phyloP scores from a whole-genome alignment of 2,888 invertebrate genomes.

The Poecilus cupreus region DNA sequence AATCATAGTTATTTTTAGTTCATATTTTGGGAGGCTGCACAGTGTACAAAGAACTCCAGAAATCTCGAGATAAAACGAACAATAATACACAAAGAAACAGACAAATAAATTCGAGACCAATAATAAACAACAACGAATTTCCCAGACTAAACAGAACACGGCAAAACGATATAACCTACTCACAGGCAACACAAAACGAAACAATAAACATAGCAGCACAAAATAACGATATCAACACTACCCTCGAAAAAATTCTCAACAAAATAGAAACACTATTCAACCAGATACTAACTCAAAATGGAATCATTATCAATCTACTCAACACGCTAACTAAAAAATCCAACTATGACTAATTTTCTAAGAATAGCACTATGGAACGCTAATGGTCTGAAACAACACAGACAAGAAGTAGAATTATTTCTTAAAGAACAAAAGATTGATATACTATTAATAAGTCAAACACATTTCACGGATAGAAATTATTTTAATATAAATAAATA shows the following conservation, averaged over 20 bases:
- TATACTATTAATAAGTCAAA: slow-evolving; percentile 59
- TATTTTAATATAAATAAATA: slow-evolving; percentile 57
- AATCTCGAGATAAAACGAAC: slow-evolving; percentile 3
- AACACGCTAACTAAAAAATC: slow-evolving; percentile 46
- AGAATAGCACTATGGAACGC: slow-evolving; percentile 61
- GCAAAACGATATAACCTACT: no score
- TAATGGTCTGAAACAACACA: slow-evolving; percentile 58
- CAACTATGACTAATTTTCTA: slow-evolving; percentile 40
- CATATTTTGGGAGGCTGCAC: no score
- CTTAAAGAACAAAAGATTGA: slow-evolving; percentile 57
- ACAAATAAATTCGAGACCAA: not conserved
- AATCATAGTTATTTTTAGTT: no score
- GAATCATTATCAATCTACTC: slow-evolving; percentile 56
- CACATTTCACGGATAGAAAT: slow-evolving; percentile 59
- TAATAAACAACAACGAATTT: not conserved
- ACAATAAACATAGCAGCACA: not conserved
- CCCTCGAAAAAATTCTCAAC: slow-evolving; percentile 22
- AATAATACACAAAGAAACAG: not conserved
- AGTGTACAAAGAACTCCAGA: slow-evolving; percentile 45
- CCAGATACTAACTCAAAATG: slow-evolving; percentile 56
- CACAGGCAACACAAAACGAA: no score
- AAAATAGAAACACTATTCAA: slow-evolving; percentile 32
- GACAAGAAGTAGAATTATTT: slow-evolving; percentile 58
- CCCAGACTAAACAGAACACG: not conserved
- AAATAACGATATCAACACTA: not conserved